Percentiles rank a stretch among this genome's conserved stretches.
Evolutionary conservation across 2,113 vertebrate species (phyloP).

Genomic region (Pachypanchax playfairii): DNA sequence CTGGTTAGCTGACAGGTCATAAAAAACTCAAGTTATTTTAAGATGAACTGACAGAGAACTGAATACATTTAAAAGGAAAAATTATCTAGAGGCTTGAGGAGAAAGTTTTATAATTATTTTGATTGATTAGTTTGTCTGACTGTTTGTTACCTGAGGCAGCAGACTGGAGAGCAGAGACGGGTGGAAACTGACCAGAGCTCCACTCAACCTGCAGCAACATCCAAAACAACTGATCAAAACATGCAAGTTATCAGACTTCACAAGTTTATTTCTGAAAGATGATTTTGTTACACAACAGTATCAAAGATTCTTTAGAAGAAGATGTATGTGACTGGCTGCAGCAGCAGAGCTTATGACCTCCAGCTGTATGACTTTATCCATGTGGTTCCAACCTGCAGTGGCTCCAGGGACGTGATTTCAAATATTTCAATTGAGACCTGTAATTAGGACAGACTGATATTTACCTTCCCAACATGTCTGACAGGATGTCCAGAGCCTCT

Average conservation of each 20-base stretch:
- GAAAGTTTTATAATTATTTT: too few species aligned
- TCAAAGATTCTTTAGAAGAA: too few species aligned
- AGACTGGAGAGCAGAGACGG: slow-evolving; percentile 89
- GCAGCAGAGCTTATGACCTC: background rate
- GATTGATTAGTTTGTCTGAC: too few species aligned
- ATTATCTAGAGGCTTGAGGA: too few species aligned
- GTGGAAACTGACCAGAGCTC: slow-evolving; percentile 87
- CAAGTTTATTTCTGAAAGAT: too few species aligned
- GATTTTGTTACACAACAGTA: too few species aligned
- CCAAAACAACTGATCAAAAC: background rate
- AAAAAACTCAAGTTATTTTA: background rate
- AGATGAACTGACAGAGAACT: background rate
- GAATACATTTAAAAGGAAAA: background rate
- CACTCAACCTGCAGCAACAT: slow-evolving; percentile 82
- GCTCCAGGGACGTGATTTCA: too few species aligned
- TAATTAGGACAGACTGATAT: background rate
- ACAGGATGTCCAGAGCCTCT: slow-evolving; percentile 96
- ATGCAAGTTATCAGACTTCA: too few species aligned
- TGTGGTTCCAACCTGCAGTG: background rate
- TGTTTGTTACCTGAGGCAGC: slow-evolving; percentile 77
- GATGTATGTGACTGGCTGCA: background rate
- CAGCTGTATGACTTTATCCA: background rate
- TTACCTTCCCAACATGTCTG: slow-evolving; percentile 95
- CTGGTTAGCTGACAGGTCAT: slow-evolving; percentile 82
- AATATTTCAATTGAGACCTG: background rate